A percentile compares a stretch with the other conserved stretches of the same genome.
phyloP scores from a whole-genome alignment of 2,113 vertebrate species.

The Sigmodon hispidus region DNA sequence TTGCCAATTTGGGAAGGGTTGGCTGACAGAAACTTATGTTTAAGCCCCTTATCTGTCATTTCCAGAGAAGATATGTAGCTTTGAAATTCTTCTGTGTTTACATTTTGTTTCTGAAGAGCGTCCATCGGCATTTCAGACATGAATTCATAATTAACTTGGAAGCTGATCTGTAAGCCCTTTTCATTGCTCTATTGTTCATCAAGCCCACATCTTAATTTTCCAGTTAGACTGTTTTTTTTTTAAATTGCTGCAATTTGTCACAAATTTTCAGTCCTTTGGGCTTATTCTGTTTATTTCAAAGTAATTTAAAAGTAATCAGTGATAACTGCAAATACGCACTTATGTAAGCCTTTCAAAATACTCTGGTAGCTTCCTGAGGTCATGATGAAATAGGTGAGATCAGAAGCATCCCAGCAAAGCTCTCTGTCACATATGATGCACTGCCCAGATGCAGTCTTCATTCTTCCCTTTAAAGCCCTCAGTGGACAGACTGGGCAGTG shows the following conservation, averaged over 20 bases:
- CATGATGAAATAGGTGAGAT: slow-evolving; percentile 3
- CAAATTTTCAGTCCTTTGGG: neutral
- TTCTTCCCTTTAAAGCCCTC: neutral
- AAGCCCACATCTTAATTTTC: neutral
- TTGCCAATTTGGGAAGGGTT: neutral
- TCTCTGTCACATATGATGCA: neutral
- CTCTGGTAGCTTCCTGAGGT: neutral
- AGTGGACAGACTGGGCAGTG: neutral
- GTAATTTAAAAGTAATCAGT: slow-evolving; percentile 47
- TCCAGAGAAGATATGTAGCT: slow-evolving; percentile 23
- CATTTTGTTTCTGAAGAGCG: slow-evolving; percentile 46
- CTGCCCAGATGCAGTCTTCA: neutral
- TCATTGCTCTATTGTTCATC: neutral
- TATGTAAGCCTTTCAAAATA: slow-evolving; percentile 20
- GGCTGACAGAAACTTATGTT: neutral
- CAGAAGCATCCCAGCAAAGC: neutral
- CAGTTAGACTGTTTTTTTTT: slow-evolving; percentile 1
- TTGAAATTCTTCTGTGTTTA: slow-evolving; percentile 5
- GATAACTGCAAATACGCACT: slow-evolving; percentile 53
- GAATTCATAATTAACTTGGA: slow-evolving; percentile 33
- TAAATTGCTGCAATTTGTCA: slow-evolving; percentile 8
- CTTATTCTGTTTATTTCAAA: neutral
- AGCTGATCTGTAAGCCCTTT: neutral
- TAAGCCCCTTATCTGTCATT: slow-evolving; percentile 33
- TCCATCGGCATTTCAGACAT: neutral